Evolutionary conservation across 2,888 invertebrate genomes (phyloP).

Genomic region (Geophilus truncorum): DNA sequence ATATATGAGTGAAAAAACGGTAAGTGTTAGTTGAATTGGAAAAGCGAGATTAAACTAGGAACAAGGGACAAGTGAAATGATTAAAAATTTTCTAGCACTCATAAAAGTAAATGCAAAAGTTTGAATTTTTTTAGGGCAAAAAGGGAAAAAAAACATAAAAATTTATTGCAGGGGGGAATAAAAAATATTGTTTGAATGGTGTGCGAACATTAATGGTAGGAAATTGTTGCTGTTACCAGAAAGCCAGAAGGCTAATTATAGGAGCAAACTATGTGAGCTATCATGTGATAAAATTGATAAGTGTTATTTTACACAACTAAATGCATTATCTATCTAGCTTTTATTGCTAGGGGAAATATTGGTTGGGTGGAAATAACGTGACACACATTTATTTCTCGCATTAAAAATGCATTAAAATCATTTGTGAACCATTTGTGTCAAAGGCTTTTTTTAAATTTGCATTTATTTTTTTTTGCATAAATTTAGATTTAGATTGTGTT

Average conservation of each 20-base stretch:
- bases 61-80: constrained; percentile 20
- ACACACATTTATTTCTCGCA: too few relatives aligned
- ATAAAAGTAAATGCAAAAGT: not conserved
- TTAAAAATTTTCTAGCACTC: not conserved
- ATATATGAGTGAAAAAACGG: not conserved
- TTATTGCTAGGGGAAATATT: not conserved
- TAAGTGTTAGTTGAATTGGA: constrained; percentile 1
- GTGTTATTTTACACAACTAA: not conserved
- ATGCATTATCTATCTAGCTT: not conserved
- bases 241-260: constrained; percentile 5
- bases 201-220: not conserved
- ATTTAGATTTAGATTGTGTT: too few relatives aligned
- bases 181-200: not conserved
- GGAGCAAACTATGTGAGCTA: not conserved
- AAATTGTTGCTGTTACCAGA: not conserved
- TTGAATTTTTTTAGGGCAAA: not conserved
- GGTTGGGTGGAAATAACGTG: too few relatives aligned
- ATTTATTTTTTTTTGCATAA: too few relatives aligned
- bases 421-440: too few relatives aligned
- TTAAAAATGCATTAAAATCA: too few relatives aligned
- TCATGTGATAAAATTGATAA: not conserved
- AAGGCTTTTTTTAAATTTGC: too few relatives aligned
- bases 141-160: not conserved
- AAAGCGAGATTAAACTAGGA: constrained; percentile 14
- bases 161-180: not conserved